phyloP scores from a whole-genome alignment of 2,797 vertebrate species.

The Halcyon chelicuti region DNA sequence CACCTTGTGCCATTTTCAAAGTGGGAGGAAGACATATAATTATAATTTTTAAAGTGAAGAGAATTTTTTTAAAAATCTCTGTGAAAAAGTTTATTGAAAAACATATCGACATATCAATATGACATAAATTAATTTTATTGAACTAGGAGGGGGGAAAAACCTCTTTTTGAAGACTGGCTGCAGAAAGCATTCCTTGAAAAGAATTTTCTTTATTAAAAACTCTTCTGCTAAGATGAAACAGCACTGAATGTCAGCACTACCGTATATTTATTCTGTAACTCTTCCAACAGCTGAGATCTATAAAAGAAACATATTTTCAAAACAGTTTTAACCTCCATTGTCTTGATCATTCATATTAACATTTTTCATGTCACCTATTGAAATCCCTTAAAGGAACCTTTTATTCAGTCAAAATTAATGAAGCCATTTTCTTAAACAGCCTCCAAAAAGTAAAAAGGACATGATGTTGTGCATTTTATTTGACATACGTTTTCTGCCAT shows the following conservation, averaged over 20 bases:
- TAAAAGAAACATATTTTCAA: slow-evolving; percentile 79
- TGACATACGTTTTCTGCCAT: slow-evolving; percentile 70
- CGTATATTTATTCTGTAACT: slow-evolving; percentile 78
- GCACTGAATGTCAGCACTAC: slow-evolving; percentile 74
- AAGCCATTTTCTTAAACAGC: slow-evolving; percentile 65
- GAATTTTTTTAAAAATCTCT: slow-evolving; percentile 67
- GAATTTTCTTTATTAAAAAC: slow-evolving; percentile 74
- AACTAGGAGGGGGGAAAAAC: slow-evolving; percentile 59
- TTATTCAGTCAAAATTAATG: slow-evolving; percentile 79
- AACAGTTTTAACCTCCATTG: slow-evolving; percentile 81
- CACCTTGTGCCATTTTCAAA: slow-evolving; percentile 80
- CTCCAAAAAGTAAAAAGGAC: slow-evolving; percentile 60
- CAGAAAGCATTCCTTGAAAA: slow-evolving; percentile 73
- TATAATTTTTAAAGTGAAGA: slow-evolving; percentile 79
- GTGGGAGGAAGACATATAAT: slow-evolving; percentile 82
- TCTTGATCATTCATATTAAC: slow-evolving; percentile 70
- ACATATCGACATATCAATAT: slow-evolving; percentile 82
- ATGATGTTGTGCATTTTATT: slow-evolving; percentile 68
- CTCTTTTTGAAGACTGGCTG: slow-evolving; percentile 68
- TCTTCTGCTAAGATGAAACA: slow-evolving; percentile 68
- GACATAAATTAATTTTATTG: slow-evolving; percentile 82
- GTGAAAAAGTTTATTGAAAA: slow-evolving; percentile 81
- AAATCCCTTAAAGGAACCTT: slow-evolving; percentile 72
- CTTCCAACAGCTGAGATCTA: slow-evolving; percentile 71
- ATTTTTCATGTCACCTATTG: slow-evolving; percentile 72